Evolutionary conservation across 2,888 invertebrate genomes (phyloP), one percentile per base, ranked within the genome.

Genomic region (Epistrophella euchroma): DNA sequence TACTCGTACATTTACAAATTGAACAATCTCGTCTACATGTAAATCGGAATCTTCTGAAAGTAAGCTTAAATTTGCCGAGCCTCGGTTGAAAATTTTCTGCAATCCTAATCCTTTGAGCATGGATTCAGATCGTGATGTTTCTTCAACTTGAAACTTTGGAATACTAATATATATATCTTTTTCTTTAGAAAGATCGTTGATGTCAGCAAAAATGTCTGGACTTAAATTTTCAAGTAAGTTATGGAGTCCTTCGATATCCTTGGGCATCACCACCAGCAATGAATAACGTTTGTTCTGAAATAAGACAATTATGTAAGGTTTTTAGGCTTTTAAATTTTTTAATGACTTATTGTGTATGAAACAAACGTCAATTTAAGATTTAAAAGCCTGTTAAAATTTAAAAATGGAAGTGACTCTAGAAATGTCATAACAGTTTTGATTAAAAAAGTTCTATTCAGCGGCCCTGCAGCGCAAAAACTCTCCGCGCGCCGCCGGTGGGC

Each of bases 1-100:
- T 0, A 95, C 94, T 10, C 94, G 93, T 0, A 95, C 93, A 1
- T 94, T 94, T 0, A 95, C 95, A 79, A 95, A 94, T 89, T 95
- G 95, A 2, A 95, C 95, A 83, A 95, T 90, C 90, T 95, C 95
- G 83, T 95, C 94, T 0, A 95, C 94, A 89, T 94, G 95, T n/a
- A 95, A 91, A n/a, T 94, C 94, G 75, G 93, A 92, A 58, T 94
- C 94, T 4, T 93, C 91, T 2, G 95, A 94, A 7, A 95, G 93
- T 0, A 94, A 93, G 0, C 94, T 93, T 17, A 95, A 91, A 88
- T 95, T 94, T 0, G 95, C 95, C 45, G 90, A 89, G 2, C 94
- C 93, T 1, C 94, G 93, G 5, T 93, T 93, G 90, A 95, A 95
- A 64, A 95, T 93, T 80, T 93, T 93, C 88, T 93, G 94, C 0